A percentile compares a stretch with the other conserved stretches of the same genome.
Evolutionary conservation across 2,888 invertebrate species (phyloP).

Genomic region (Thymelicus lineola): DNA sequence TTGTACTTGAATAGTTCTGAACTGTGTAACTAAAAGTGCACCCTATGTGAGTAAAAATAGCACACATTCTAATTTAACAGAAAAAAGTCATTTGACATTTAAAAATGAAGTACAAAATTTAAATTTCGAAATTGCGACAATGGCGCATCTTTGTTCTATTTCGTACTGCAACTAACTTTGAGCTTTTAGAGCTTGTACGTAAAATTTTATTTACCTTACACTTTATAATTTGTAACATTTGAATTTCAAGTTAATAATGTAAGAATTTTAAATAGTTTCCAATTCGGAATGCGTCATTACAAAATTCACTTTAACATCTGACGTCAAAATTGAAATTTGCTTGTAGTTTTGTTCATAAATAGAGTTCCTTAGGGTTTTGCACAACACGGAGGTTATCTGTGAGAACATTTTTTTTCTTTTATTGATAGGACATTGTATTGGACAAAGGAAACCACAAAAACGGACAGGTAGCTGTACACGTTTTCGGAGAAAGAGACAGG

Average conservation of each 20-base stretch:
- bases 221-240: neutral
- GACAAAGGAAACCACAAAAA: neutral
- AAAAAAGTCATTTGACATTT: constrained; percentile 19
- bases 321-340: neutral
- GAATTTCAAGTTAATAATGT: neutral
- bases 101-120: constrained; percentile 9
- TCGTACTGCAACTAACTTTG: neutral
- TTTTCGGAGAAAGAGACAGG: too few species aligned
- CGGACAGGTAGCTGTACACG: too few species aligned
- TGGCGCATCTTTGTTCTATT: neutral
- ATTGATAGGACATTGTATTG: neutral
- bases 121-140: constrained; percentile 10
- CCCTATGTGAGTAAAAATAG: neutral
- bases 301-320: neutral
- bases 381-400: neutral
- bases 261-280: neutral
- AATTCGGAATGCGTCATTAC: neutral
- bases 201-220: neutral
- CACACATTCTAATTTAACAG: neutral
- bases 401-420: constrained; percentile 1
- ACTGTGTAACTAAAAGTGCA: neutral
- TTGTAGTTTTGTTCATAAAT: neutral
- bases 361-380: neutral
- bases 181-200: neutral
- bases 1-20: constrained; percentile 30